Evolutionary conservation across 2,113 vertebrate genomes (phyloP), one percentile per base, ranked within the genome.

Genomic region (Protobothrops flavoviridis): DNA sequence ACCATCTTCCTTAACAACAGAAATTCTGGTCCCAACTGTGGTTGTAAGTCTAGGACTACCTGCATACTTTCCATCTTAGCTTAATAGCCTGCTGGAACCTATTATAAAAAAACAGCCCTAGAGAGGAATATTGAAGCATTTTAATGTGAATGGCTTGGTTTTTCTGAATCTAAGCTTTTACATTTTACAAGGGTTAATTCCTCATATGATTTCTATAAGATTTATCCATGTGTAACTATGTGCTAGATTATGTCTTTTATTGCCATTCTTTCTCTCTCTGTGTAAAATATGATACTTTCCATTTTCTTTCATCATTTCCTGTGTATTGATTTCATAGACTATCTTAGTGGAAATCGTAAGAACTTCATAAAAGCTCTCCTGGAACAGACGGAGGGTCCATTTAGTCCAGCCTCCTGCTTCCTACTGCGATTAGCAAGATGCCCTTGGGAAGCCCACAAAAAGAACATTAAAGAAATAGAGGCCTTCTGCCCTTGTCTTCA

Each of bases 301-400:
- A 45, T 74, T 61, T 86, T 90, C n/a, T 88, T 52, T 5, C 11
- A 86, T 45, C 9, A 52, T 61, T 93, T 85, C 87, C 45, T 43
- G 9, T 50, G 29, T 85, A 92, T 85, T 92, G 52, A 92, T 81
- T 88, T 88, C 57, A 92, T 43, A 88, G 64, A 9, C 5, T 91
- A 91, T 29, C 10, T 87, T 88, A 89, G 24, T 56, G 61, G 48
- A 88, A 92, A 43, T 33, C 21, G 3, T 69, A 39, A 56, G 33
- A 86, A 57, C 53, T 45, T 48, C 26, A n/a, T 85, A 45, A 45
- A 48, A 81, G 53, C 26, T 48, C 29, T 33, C 45, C 29, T 90
- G 89, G 74, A 85, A 85, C 26, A 86, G 13, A 86, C 33, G 5
- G 29, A 57, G 0, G 7, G 53, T 91, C 17, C 24, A 29, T 48